phyloP scores from a whole-genome alignment of 2,888 invertebrate species.

The Pammene aurita region DNA sequence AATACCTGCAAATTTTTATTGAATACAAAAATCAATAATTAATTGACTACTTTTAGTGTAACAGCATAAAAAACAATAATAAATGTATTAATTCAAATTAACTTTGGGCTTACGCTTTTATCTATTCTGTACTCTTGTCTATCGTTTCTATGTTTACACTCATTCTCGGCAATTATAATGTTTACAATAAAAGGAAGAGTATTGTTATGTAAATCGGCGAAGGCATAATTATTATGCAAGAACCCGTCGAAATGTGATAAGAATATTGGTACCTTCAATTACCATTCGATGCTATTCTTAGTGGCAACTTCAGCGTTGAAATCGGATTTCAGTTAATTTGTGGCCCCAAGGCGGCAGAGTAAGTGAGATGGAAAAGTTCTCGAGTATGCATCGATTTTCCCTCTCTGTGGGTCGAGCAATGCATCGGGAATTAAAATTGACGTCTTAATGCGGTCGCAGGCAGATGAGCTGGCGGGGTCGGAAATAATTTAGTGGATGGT shows the following conservation, averaged over 20 bases:
- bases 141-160: too few relatives aligned
- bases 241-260: not conserved
- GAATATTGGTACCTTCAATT: not conserved
- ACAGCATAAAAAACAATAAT: too few relatives aligned
- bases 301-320: constrained; percentile 20
- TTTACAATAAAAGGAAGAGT: not conserved
- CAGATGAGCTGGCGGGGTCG: constrained; percentile 30
- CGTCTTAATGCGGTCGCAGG: constrained; percentile 47
- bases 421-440: constrained; percentile 56
- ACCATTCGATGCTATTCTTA: not conserved
- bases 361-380: constrained; percentile 54
- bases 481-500: constrained; percentile 40
- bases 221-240: not conserved
- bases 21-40: too few relatives aligned
- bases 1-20: too few relatives aligned
- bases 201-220: not conserved
- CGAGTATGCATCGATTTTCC: constrained; percentile 50
- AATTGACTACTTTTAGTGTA: too few relatives aligned
- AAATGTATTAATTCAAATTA: too few relatives aligned
- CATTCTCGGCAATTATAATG: too few relatives aligned
- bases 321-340: constrained; percentile 42
- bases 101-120: too few relatives aligned
- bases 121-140: not conserved
- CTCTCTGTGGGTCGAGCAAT: constrained; percentile 45
- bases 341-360: constrained; percentile 39